Evolutionary conservation across 2,113 vertebrate species (phyloP), one percentile per base, ranked within the genome.

Genomic region (Otolemur garnettii): DNA sequence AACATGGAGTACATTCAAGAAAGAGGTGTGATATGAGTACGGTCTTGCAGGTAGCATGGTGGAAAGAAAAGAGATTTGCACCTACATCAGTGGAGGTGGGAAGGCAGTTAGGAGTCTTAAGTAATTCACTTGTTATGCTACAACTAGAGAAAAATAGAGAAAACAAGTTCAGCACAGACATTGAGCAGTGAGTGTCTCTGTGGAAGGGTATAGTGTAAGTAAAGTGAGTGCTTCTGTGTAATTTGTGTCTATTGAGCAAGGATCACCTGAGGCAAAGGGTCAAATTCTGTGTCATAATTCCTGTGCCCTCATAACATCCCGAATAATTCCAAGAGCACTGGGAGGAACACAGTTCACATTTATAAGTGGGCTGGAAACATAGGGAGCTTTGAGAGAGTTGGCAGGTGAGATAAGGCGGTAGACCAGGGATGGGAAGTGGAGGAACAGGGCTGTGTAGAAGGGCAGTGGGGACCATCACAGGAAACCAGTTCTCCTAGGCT

Each of bases 201-300:
- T 45, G 12, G 10, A 59, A 38, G 12, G 50, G 45, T 85, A 87
- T 4, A 71, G 42, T 72, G 17, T 91, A 59, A 92, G 45, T n/a
- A 80, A 87, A 84, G 21, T 18, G n/a, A 21, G 15, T 68, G 69
- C n/a, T 85, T 64, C 75, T 84, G 22, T 71, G 2, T 59, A 60
- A 93, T 79, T 94, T 96, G 60, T 90, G n/a, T 87, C 60, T 80
- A 55, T 81, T 53, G 78, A 84, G 60, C 64, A 95, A 85, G 19
- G 55, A 42, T 72, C 30, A 24, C 38, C 55, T 8, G 55, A 87
- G 71, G 81, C 45, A 35, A 87, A 87, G 60, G 22, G 45, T 91
- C 17, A 79, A 53, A 15, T 66, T 45, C 55, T 68, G 74, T 57
- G 28, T 38, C 92, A 18, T 80, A 74, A 92, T 95, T 95, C 18